These are phyloP conservation scores for Porites lobata DNA, from an alignment of 92 coral and sea anemone genomes.

Conservation along the genomic window DNA sequence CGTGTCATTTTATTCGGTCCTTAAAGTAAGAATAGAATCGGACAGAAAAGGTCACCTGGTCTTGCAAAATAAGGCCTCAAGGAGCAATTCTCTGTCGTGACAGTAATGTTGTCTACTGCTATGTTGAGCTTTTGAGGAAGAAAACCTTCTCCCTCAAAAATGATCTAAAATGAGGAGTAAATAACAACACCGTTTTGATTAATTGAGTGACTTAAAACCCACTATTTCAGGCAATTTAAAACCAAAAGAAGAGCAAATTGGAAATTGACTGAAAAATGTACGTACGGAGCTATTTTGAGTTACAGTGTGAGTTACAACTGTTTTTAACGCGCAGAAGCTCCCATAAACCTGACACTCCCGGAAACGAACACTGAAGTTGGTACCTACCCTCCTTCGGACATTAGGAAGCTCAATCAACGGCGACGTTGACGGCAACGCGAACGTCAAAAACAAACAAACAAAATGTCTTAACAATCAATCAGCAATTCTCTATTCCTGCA, in stretches of 20 bases:
- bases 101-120: conserved; percentile 22
- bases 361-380: too few relatives aligned
- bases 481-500: background rate
- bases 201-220: background rate
- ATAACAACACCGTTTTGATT: background rate
- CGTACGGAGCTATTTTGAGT: too few relatives aligned
- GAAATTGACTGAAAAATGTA: too few relatives aligned
- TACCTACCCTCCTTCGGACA: too few relatives aligned
- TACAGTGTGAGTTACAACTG: too few relatives aligned
- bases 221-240: too few relatives aligned
- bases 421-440: background rate
- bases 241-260: too few relatives aligned
- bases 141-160: conserved; percentile 26
- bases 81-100: conserved; percentile 40
- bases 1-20: too few relatives aligned
- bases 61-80: conserved; percentile 22
- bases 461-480: background rate
- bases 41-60: conserved; percentile 22
- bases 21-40: too few relatives aligned
- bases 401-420: too few relatives aligned
- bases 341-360: too few relatives aligned
- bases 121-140: conserved; percentile 11
- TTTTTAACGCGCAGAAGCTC: too few relatives aligned
- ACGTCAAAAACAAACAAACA: background rate
- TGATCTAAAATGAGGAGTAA: background rate